Evolutionary conservation across 2,113 vertebrate species (phyloP).

Genomic region (Syngnathoides biaculeatus): DNA sequence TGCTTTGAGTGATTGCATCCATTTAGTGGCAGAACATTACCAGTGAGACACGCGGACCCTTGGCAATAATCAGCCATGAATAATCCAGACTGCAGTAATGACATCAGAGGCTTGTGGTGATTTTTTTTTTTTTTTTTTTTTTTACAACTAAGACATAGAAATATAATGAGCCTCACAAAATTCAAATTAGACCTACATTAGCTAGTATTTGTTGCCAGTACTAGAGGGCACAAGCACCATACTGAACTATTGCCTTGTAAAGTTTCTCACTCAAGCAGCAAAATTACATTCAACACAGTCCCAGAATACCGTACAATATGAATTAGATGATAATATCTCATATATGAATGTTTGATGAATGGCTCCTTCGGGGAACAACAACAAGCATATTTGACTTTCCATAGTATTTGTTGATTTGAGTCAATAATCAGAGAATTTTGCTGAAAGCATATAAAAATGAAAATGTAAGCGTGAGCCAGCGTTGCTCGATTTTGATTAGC

Average conservation of each 20-base stretch:
- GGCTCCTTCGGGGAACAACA: not conserved
- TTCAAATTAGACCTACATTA: conserved; percentile 1
- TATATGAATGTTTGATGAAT: conserved; percentile 1
- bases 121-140: not conserved
- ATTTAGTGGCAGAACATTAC: conserved; percentile 4
- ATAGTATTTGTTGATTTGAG: not conserved
- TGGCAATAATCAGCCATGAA: conserved; percentile 6
- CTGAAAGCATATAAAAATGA: not conserved
- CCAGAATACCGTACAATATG: not conserved
- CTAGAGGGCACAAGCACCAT: not conserved
- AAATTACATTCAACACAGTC: not conserved
- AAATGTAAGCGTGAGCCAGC: too few relatives aligned
- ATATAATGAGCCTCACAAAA: conserved; percentile 4
- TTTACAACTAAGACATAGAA: not conserved
- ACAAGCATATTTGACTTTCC: not conserved
- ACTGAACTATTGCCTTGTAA: not conserved
- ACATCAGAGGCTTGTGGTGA: conserved; percentile 3
- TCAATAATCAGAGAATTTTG: not conserved
- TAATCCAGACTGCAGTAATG: not conserved
- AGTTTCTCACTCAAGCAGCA: conserved; percentile 1
- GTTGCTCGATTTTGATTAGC: not conserved
- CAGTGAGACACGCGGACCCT: conserved; percentile 1
- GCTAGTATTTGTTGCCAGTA: not conserved
- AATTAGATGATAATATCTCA: not conserved
- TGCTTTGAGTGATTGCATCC: not conserved